phyloP scores from a whole-genome alignment of 2,888 invertebrate genomes.

The Scelioninae gen. 2 region DNA sequence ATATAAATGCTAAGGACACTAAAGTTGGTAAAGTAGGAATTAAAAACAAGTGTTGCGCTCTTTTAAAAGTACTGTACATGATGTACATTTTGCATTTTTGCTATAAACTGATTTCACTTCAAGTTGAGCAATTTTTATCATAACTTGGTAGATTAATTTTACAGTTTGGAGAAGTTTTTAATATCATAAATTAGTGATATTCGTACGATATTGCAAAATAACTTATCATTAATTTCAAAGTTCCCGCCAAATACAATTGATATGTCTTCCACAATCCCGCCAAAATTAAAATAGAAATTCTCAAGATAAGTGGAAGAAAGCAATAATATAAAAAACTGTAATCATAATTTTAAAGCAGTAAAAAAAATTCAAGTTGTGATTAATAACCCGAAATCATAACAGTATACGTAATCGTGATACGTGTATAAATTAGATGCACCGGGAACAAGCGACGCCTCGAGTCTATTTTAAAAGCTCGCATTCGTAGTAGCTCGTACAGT shows the following conservation, averaged over 20 bases:
- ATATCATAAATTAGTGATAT: no score
- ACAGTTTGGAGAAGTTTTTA: no score
- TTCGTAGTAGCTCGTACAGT: constrained; percentile 39
- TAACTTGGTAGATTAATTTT: not conserved
- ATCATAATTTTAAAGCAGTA: not conserved
- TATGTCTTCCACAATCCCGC: not conserved
- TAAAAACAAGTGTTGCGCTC: no score
- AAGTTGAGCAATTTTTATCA: no score
- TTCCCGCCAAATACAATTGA: not conserved
- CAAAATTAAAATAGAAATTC: not conserved
- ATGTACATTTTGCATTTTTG: no score
- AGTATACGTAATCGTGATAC: constrained; percentile 11
- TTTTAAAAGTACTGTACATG: no score
- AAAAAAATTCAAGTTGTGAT: not conserved
- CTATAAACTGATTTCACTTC: no score
- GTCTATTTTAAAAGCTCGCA: constrained; percentile 48
- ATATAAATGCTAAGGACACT: no score
- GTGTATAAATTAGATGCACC: constrained; percentile 30
- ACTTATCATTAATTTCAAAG: not conserved
- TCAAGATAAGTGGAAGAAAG: no score
- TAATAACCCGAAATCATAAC: constrained; percentile 6
- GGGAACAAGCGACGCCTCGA: constrained; percentile 41
- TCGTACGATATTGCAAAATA: no score
- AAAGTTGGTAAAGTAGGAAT: no score
- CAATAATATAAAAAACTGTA: not conserved